Base-by-base conservation (phyloP, 2,797 vertebrate genomes). In the Heteromormyrus szaboi region DNA sequence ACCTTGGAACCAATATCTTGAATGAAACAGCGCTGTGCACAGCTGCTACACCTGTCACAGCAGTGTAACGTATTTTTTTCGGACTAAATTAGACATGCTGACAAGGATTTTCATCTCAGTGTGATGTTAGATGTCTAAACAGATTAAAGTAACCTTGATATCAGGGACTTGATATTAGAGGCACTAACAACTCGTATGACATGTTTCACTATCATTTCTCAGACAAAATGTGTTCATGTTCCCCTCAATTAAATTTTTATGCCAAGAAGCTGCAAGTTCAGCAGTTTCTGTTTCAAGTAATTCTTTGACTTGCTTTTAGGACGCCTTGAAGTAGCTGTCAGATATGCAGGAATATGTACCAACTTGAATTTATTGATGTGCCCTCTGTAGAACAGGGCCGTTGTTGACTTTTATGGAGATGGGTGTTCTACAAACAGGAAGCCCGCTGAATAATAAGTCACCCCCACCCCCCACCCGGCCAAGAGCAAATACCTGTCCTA, bases 81-180 rank as follows among this genome's bases (percentile, higher is more conserved):
- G 8, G 41, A 46, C 41, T 46, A 81, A 46, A 81, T 81, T 81
- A 81, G 76, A 81, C 76, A 46, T 46, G 12, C 37, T 81, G 76
- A 81, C 76, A 81, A 46, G 76, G 19, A 81, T 81, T 81, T 81
- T 81, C 76, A 44, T 81, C 76, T 81, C 41, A 44, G 17, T 44
- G 37, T 81, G 76, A 81, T 44, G 76, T 81, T 81, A 81, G 76
- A 81, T 46, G 76, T 81, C 76, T 81, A 46, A 81, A 46, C 76
- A 81, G 76, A 81, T 81, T 41, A 81, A 81, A 46, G 76, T 81
- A 46, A 81, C 37, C 76, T 46, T 81, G 76, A 81, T 81, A 44
- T 81, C 76, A 46, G 76, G 3, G 76, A 81, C 76, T 81, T 81
- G 41, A 41, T 81, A 81, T 81, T 41, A 81, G 41, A 7, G 41